Evolutionary conservation across 2,797 vertebrate genomes (phyloP).

Genomic region (Streptopelia turtur): DNA sequence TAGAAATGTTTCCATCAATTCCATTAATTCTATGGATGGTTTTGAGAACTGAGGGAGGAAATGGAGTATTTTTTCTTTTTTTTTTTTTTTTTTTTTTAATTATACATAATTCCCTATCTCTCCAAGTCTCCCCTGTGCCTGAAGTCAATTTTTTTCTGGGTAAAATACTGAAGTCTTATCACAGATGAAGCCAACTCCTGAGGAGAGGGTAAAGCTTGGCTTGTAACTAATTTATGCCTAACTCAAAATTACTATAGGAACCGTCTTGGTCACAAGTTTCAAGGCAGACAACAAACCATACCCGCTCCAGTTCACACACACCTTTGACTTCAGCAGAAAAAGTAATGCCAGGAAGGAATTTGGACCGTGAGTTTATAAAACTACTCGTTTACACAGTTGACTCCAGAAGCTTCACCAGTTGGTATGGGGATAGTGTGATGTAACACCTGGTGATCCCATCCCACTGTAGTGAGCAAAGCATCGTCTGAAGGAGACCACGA

Average conservation of each 20-base stretch:
- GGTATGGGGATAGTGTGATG: conserved; percentile 84
- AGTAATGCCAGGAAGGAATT: conserved; percentile 43
- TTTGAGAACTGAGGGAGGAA: not conserved
- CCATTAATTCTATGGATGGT: not conserved
- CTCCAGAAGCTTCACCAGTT: conserved; percentile 51
- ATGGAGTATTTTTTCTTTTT: not conserved
- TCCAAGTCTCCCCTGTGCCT: conserved; percentile 40
- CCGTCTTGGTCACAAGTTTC: not conserved
- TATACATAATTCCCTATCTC: not conserved
- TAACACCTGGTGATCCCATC: conserved; percentile 96
- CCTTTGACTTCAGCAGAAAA: conserved; percentile 40
- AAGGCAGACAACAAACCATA: not conserved
- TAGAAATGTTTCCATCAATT: not conserved
- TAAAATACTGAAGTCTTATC: not conserved
- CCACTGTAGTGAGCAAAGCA: conserved; percentile 88
- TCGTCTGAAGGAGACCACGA: conserved; percentile 87
- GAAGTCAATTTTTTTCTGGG: conserved; percentile 6
- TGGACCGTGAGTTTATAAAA: conserved; percentile 48
- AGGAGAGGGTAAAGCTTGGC: conserved; percentile 17
- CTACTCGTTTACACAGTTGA: conserved; percentile 73
- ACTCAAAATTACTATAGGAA: conserved; percentile 42
- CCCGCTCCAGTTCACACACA: not conserved
- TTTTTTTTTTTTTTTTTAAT: not conserved
- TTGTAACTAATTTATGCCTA: conserved; percentile 42
- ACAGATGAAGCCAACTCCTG: not conserved